phyloP scores from a whole-genome alignment of 2,888 invertebrate species.

The Noctua fimbriata region DNA sequence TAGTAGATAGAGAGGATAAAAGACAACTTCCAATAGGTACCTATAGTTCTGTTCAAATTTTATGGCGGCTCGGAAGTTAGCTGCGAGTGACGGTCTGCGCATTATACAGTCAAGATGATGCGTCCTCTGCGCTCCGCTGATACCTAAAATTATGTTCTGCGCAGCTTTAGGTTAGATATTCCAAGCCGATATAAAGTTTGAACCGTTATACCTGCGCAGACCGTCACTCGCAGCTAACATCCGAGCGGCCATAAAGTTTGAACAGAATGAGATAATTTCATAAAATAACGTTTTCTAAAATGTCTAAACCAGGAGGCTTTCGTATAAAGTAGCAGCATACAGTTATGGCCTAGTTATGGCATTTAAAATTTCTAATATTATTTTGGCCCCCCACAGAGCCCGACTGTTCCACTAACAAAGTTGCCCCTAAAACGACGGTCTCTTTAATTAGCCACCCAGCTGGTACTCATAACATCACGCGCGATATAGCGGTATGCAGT shows the following conservation, averaged over 20 bases:
- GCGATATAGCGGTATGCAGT: conserved; percentile 36
- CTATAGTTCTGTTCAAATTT: too few species aligned
- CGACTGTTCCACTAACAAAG: conserved; percentile 29
- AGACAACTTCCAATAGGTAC: background rate
- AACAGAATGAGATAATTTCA: background rate
- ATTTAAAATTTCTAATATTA: background rate
- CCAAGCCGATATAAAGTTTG: too few species aligned
- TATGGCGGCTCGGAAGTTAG: too few species aligned
- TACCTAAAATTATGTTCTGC: too few species aligned
- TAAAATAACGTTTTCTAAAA: background rate
- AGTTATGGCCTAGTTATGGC: background rate
- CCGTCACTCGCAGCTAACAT: too few species aligned
- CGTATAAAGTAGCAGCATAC: background rate
- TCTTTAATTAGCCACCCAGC: conserved; percentile 60
- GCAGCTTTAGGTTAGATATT: too few species aligned
- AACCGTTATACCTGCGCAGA: too few species aligned
- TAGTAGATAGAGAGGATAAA: background rate
- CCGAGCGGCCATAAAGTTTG: too few species aligned
- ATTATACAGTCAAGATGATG: too few species aligned
- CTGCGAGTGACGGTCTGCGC: too few species aligned
- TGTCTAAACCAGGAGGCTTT: background rate
- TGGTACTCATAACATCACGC: conserved; percentile 55
- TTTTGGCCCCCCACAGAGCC: conserved; percentile 43
- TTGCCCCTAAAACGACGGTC: conserved; percentile 41
- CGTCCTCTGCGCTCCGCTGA: too few species aligned